These are phyloP conservation scores for Coregonus clupeaformis DNA, from an alignment of 2,113 vertebrate genomes.

Conservation along the genomic window DNA sequence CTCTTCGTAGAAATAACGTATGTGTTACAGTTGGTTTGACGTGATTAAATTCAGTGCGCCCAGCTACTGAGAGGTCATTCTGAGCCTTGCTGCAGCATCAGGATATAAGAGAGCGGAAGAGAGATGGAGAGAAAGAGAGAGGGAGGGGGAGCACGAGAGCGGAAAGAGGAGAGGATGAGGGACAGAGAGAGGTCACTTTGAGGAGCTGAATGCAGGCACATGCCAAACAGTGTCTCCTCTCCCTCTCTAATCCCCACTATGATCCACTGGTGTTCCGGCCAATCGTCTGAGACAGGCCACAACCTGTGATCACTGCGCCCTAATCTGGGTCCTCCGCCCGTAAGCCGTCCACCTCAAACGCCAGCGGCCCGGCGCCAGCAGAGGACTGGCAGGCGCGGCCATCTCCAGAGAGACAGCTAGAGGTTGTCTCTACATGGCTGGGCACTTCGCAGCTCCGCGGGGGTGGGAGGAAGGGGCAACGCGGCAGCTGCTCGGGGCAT, in stretches of 20 bases:
- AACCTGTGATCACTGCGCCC: conserved; percentile 69
- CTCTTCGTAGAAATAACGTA: conserved; percentile 16
- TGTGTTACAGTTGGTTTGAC: conserved; percentile 50
- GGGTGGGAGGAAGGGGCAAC: conserved; percentile 81
- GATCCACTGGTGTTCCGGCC: conserved; percentile 62
- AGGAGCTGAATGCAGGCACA: conserved; percentile 75
- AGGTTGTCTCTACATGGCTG: conserved; percentile 85
- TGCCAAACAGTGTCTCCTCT: conserved; percentile 71
- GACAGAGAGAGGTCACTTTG: conserved; percentile 77
- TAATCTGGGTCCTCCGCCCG: conserved; percentile 73
- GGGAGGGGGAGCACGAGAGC: conserved; percentile 51
- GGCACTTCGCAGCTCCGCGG: conserved; percentile 79
- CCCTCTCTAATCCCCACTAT: conserved; percentile 75
- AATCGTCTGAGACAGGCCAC: conserved; percentile 67
- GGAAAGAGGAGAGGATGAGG: conserved; percentile 43
- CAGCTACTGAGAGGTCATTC: conserved; percentile 17
- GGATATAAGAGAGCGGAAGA: too few relatives aligned
- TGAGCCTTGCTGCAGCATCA: too few relatives aligned
- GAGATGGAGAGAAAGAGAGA: conserved; percentile 31
- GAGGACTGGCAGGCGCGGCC: conserved; percentile 75
- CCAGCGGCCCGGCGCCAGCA: conserved; percentile 68
- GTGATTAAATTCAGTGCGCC: conserved; percentile 57
- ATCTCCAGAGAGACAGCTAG: conserved; percentile 82
- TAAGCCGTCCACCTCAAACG: conserved; percentile 65
- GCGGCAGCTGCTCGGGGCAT: conserved; percentile 92